Percentiles rank a stretch among this genome's conserved stretches.
These are phyloP conservation scores for Thinocorus orbignyianus DNA, from an alignment of 2,113 vertebrate genomes.

Conservation along the genomic window DNA sequence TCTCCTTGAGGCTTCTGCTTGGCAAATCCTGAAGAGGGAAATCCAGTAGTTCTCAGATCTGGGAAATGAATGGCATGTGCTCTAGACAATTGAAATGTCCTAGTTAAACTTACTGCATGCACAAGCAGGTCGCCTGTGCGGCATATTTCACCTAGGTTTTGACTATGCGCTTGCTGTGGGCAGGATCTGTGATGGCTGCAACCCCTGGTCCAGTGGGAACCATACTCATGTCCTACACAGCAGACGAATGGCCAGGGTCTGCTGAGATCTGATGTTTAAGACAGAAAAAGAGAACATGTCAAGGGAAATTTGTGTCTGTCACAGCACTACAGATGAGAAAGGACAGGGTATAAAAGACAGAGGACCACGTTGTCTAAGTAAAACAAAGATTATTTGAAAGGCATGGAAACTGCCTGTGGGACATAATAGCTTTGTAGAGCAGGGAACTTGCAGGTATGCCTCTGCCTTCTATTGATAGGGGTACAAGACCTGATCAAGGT, in stretches of 20 bases:
- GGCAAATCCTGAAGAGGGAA: neutral
- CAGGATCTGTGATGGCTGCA: neutral
- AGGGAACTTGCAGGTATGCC: neutral
- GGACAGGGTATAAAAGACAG: neutral
- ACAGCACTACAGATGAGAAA: neutral
- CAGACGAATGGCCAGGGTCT: neutral
- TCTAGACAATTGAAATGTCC: neutral
- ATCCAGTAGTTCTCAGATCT: neutral
- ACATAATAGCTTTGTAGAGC: neutral
- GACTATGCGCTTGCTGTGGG: neutral
- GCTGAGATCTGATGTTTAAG: neutral
- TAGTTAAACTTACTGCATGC: neutral
- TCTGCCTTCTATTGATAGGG: neutral
- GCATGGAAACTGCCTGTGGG: neutral
- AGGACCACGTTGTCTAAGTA: neutral
- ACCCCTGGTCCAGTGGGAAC: neutral
- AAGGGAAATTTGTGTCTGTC: neutral
- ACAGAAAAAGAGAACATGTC: neutral
- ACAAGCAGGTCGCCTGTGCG: accelerated
- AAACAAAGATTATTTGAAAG: neutral
- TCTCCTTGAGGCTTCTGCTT: neutral
- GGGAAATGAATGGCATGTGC: neutral
- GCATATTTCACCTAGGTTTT: neutral
- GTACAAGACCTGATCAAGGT: neutral
- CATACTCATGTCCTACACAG: accelerated